Conservation (phyloP, 1,140 invertebrate species). For the Pygmarrhopalites habei region DNA sequence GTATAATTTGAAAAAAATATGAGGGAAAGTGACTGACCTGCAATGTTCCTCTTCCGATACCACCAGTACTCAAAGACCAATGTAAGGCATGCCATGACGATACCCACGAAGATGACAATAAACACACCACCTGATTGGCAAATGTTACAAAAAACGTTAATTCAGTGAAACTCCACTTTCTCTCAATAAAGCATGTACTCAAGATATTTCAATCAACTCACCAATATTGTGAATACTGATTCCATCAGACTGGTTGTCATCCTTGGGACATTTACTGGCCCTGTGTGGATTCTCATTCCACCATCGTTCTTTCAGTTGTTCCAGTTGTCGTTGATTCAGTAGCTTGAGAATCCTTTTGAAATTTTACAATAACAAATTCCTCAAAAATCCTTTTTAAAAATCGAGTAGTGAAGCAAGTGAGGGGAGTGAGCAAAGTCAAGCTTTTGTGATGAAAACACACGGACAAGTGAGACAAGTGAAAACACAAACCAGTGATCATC, state of each 20-base stretch:
- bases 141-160: too few relatives aligned
- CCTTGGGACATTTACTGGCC: constrained; percentile 67
- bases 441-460: too few relatives aligned
- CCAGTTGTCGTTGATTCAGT: constrained; percentile 82
- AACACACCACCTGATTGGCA: constrained; percentile 73
- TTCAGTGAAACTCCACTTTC: too few relatives aligned
- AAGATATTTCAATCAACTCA: too few relatives aligned
- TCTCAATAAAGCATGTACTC: too few relatives aligned
- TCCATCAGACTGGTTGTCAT: constrained; percentile 86
- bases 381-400: too few relatives aligned
- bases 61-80: constrained; percentile 93
- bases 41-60: constrained; percentile 51
- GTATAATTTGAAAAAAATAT: too few relatives aligned
- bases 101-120: constrained; percentile 90
- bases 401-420: too few relatives aligned
- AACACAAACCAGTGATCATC: not conserved
- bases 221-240: constrained; percentile 95
- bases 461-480: not conserved
- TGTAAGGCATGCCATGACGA: constrained; percentile 81
- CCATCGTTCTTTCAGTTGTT: constrained; percentile 91
- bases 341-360: constrained; percentile 76
- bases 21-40: too few relatives aligned
- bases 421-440: too few relatives aligned
- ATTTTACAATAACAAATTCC: not conserved
- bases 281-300: constrained; percentile 80